These are phyloP conservation scores for Barypeithes pellucidus DNA, from an alignment of 2,888 invertebrate genomes.

Conservation along the genomic window DNA sequence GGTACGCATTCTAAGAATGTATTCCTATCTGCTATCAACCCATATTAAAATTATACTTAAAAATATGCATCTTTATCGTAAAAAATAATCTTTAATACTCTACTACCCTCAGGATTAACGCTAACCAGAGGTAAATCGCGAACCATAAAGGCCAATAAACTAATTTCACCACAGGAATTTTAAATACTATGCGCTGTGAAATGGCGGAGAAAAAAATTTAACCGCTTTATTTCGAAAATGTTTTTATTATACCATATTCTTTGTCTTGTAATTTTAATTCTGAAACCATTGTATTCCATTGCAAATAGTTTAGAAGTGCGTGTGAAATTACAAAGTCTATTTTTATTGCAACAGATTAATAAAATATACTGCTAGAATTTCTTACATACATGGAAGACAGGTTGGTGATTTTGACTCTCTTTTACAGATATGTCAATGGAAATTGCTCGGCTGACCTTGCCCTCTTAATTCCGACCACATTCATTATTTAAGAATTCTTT, in stretches of 20 bases:
- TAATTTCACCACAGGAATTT: conserved; percentile 47
- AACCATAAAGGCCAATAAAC: conserved; percentile 52
- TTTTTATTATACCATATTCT: no score
- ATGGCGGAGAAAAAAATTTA: conserved; percentile 25
- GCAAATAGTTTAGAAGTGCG: neutral
- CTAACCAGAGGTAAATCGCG: conserved; percentile 49
- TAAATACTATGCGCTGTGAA: conserved; percentile 48
- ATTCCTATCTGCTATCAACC: conserved; percentile 21
- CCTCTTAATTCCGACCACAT: no score
- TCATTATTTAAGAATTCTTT: no score
- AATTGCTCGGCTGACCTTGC: no score
- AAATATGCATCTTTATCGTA: conserved; percentile 42
- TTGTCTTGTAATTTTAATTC: no score
- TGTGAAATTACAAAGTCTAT: no score
- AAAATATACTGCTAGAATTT: no score
- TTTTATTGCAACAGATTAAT: no score
- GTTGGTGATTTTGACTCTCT: no score
- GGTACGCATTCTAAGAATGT: conserved; percentile 1
- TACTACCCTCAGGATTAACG: conserved; percentile 50
- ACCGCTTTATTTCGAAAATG: conserved; percentile 10
- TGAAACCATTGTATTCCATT: no score
- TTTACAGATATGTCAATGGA: no score
- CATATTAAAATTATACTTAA: conserved; percentile 43
- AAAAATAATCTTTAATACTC: conserved; percentile 42
- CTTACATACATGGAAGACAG: no score